phyloP scores from a whole-genome alignment of 2,888 invertebrate genomes.

The Morpho deidamia region DNA sequence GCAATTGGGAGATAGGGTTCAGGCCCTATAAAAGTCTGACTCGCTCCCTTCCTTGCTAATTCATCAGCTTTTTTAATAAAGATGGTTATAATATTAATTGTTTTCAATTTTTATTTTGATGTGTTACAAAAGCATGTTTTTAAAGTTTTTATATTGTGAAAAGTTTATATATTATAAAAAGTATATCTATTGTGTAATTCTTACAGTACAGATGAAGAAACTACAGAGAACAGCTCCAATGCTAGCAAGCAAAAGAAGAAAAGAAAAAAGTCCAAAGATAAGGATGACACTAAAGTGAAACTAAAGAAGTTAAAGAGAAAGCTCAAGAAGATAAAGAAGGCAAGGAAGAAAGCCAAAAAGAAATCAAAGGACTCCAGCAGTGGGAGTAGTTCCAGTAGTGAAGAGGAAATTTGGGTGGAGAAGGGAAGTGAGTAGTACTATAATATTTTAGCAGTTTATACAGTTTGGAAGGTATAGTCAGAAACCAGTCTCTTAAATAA shows the following conservation, averaged over 20 bases:
- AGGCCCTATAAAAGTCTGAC: too few species aligned
- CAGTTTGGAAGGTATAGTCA: too few species aligned
- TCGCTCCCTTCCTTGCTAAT: too few species aligned
- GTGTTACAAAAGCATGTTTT: too few species aligned
- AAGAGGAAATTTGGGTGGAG: constrained; percentile 83
- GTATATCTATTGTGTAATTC: neutral
- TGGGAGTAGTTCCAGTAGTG: constrained; percentile 50
- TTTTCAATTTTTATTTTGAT: too few species aligned
- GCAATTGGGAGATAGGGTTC: too few species aligned
- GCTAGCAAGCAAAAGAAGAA: constrained; percentile 67
- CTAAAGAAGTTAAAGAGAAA: constrained; percentile 76
- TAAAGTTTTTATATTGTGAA: neutral
- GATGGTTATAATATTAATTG: too few species aligned
- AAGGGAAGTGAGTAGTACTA: constrained; percentile 68
- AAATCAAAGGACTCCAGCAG: constrained; percentile 58
- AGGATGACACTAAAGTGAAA: constrained; percentile 77
- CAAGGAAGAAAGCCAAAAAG: constrained; percentile 72
- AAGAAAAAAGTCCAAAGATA: constrained; percentile 54
- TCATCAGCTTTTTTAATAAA: too few species aligned
- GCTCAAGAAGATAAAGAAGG: constrained; percentile 72
- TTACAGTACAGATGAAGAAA: constrained; percentile 69
- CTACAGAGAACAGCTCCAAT: constrained; percentile 42
- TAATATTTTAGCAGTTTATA: too few species aligned
- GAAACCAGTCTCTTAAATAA: too few species aligned
- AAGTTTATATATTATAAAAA: neutral